These are phyloP conservation scores for Drosophila melanica DNA, from an alignment of 1,140 invertebrate species.

Conservation along the genomic window DNA sequence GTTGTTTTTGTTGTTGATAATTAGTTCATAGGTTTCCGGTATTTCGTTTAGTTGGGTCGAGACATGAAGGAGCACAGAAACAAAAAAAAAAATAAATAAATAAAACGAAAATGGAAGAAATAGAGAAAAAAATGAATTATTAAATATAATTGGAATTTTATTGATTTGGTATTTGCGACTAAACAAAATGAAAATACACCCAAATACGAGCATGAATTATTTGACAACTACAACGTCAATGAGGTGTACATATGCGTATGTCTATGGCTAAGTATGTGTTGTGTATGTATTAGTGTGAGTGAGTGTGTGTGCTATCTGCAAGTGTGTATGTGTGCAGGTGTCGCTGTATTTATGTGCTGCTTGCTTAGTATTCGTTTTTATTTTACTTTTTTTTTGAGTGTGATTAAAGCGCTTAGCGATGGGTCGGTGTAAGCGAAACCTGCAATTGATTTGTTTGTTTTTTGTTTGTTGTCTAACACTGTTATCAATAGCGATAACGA, in stretches of 20 bases:
- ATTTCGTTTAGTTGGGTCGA: conserved; percentile 11
- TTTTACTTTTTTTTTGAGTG: not conserved
- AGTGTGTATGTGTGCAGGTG: conserved; percentile 20
- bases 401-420: conserved; percentile 41
- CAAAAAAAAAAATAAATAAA: no score
- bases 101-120: conserved; percentile 18
- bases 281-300: conserved; percentile 15
- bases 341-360: conserved; percentile 36
- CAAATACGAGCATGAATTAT: conserved; percentile 82
- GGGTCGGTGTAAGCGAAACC: conserved; percentile 33
- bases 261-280: conserved; percentile 31
- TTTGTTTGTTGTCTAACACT: conserved; percentile 16
- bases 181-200: conserved; percentile 80
- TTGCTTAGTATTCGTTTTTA: not conserved
- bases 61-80: conserved; percentile 14
- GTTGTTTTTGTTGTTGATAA: conserved; percentile 22
- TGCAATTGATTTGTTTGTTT: not conserved
- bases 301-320: conserved; percentile 18
- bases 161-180: conserved; percentile 76
- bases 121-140: conserved; percentile 63
- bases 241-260: conserved; percentile 40
- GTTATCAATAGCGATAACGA: conserved; percentile 11
- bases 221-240: conserved; percentile 81
- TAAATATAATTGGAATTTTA: conserved; percentile 78
- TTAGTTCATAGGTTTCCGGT: conserved; percentile 31